Base-by-base conservation (phyloP, 2,113 vertebrate genomes). In the Cyanocitta stelleri region DNA sequence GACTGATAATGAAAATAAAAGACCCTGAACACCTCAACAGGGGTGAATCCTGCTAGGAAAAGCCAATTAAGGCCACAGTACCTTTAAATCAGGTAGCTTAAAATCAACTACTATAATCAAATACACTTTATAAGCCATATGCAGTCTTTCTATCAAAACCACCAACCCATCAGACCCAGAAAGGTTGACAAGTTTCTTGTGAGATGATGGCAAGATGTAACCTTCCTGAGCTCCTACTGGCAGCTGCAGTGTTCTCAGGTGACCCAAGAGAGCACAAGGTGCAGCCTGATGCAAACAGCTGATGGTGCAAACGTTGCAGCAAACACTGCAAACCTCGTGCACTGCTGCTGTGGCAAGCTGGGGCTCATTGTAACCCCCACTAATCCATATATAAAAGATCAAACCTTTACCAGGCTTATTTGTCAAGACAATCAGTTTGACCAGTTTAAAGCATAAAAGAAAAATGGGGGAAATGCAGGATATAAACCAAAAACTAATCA, bases 41-140 rank as follows among this genome's bases (percentile, higher is more conserved):
- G 15, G 32, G 49, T 85, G 69, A 87, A 35, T 93, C 46, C 90
- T 83, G 49, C 44, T 66, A 41, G 74, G 71, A 87, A 93, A 93
- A 79, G 32, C 27, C 85, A 79, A 63, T 85, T 85, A 87, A 93
- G 26, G 26, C 43, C 32, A 21, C 5, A 78, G 2, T 11, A 79
- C n/a, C 48, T 93, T 68, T 75, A 95, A 95, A 94, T 89, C 85
- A 93, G 44, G 80, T 89, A 69, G 48, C 62, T 95, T 93, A 77
- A 88, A 89, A 96, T 91, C 33, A 89, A 94, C 86, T n/a, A 56
- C 41, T 66, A n/a, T 66, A 56, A 48, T 26, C 61, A 66, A 66
- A 66, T 26, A n/a, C 52, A 59, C 54, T 95, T 90, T 43, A 85
- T 43, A 86, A 75, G 66, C 75, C 88, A 80, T 75, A 80, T 35